Conservation (phyloP, 2,888 invertebrate species). For the Synergus itoensis region DNA sequence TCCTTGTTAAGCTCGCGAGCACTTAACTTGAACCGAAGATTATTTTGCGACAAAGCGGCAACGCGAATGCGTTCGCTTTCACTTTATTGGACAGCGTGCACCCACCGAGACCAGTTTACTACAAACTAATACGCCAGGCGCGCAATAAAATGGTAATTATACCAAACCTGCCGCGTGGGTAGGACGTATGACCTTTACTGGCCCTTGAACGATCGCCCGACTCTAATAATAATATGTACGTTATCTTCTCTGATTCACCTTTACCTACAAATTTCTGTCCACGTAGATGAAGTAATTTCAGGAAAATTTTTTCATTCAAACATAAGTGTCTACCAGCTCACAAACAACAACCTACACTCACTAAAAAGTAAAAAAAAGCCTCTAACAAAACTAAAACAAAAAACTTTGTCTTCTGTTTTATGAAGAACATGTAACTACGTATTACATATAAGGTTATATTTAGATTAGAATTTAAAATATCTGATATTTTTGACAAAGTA, state of each 20-base stretch:
- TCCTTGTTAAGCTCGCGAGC: conserved; percentile 40
- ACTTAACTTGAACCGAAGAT: conserved; percentile 34
- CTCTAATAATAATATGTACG: conserved; percentile 29
- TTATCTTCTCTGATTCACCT: not conserved
- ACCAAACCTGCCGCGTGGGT: conserved; percentile 46
- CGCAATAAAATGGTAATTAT: conserved; percentile 48
- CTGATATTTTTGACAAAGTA: too few relatives aligned
- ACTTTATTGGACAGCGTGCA: conserved; percentile 48
- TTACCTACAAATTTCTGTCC: not conserved
- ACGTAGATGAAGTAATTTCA: not conserved
- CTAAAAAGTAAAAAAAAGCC: too few relatives aligned
- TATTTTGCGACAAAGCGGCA: conserved; percentile 48
- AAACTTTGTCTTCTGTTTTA: too few relatives aligned
- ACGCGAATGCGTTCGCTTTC: conserved; percentile 50
- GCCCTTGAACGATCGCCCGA: conserved; percentile 45
- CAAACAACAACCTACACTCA: too few relatives aligned
- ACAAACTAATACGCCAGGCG: conserved; percentile 44
- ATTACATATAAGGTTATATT: too few relatives aligned
- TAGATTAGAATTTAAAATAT: too few relatives aligned
- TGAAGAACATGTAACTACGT: too few relatives aligned
- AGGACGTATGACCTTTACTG: conserved; percentile 49
- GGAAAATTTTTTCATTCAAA: not conserved
- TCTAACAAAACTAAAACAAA: too few relatives aligned
- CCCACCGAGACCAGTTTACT: conserved; percentile 49
- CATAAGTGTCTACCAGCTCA: too few relatives aligned